Evolutionary conservation across 2,113 vertebrate genomes (phyloP).

Genomic region (Alouatta palliata): DNA sequence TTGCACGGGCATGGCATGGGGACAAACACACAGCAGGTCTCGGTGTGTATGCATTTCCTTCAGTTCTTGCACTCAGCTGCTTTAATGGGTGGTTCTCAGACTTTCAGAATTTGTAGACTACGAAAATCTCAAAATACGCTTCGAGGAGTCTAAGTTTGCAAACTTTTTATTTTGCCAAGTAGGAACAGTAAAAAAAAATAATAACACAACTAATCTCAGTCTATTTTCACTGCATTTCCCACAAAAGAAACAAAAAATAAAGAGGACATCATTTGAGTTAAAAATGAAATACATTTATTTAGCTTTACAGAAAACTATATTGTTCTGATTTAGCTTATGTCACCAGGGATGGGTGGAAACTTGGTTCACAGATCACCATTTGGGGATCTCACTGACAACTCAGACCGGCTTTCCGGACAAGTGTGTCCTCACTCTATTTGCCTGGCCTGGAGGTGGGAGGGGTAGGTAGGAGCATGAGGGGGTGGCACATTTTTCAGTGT

Average conservation of each 20-base stretch:
- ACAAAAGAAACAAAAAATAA: conserved; percentile 30
- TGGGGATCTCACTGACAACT: not conserved
- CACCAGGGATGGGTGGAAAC: not conserved
- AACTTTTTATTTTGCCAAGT: conserved; percentile 46
- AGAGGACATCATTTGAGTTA: not conserved
- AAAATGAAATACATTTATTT: not conserved
- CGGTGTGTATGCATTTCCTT: fast-evolving
- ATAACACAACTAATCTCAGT: not conserved
- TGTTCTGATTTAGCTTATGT: not conserved
- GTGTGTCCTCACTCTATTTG: not conserved
- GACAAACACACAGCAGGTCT: not conserved
- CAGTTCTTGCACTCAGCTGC: not conserved
- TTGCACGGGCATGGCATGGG: fast-evolving
- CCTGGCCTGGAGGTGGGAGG: not conserved
- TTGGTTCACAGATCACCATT: not conserved
- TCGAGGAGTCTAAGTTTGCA: not conserved
- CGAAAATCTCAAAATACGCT: not conserved
- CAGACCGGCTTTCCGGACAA: not conserved
- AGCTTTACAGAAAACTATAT: not conserved
- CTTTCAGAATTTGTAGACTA: not conserved
- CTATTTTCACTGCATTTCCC: not conserved
- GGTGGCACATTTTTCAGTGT: not conserved
- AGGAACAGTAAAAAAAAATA: not conserved
- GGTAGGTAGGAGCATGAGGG: fast-evolving
- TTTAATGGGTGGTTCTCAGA: not conserved